Conservation (phyloP, 2,888 invertebrate species). For the Germaria angustata region DNA sequence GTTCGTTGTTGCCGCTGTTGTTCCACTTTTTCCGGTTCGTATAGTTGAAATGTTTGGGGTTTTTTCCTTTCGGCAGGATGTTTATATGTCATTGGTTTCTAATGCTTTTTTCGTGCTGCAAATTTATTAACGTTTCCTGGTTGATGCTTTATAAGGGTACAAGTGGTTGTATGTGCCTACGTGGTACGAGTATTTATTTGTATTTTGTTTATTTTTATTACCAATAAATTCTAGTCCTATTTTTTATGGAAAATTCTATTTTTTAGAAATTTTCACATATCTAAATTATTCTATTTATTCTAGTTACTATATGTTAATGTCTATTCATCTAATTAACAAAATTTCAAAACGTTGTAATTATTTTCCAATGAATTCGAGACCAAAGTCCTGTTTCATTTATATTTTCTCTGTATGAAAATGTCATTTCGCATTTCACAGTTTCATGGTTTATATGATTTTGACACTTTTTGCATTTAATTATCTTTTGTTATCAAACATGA, state of each 20-base stretch:
- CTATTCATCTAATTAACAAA: neutral
- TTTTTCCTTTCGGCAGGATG: conserved; percentile 9
- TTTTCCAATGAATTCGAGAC: neutral
- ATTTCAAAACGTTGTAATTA: conserved; percentile 7
- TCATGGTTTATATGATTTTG: neutral
- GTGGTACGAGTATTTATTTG: no score
- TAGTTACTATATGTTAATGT: no score
- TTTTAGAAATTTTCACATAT: no score
- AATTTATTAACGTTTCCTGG: neutral
- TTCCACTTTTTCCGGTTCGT: conserved; percentile 34
- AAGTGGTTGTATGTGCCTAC: no score
- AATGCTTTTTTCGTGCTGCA: neutral
- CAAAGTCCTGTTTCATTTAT: neutral
- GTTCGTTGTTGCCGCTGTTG: neutral
- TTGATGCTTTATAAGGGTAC: no score
- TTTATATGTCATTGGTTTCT: conserved; percentile 8
- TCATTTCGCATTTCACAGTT: neutral
- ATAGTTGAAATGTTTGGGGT: neutral
- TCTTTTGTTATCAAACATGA: conserved; percentile 27
- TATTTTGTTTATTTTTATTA: no score
- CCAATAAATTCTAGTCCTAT: no score
- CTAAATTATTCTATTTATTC: no score
- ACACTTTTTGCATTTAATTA: conserved; percentile 13
- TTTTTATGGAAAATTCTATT: no score
- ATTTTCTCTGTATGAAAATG: neutral